Evolutionary conservation across 2,888 invertebrate genomes (phyloP).

Genomic region (Caenorhabditis parvicauda): DNA sequence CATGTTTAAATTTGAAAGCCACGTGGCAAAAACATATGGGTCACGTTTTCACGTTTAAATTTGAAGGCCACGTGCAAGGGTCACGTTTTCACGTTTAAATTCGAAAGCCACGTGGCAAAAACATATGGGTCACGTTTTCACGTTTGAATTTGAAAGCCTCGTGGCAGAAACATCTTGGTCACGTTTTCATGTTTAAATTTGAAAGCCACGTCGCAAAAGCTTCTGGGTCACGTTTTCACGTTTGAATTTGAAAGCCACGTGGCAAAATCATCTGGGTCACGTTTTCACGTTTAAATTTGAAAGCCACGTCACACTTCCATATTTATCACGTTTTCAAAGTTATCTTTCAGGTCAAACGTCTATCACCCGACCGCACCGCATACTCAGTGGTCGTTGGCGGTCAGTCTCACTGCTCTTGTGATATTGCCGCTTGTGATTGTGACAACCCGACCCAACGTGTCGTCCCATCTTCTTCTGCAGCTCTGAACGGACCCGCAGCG

Average conservation of each 20-base stretch:
- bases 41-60: too few relatives aligned
- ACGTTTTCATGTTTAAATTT: too few relatives aligned
- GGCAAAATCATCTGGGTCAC: background rate
- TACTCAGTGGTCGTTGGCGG: conserved; percentile 25
- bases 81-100: too few relatives aligned
- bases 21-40: too few relatives aligned
- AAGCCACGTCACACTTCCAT: too few relatives aligned
- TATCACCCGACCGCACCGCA: conserved; percentile 15
- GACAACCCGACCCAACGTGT: conserved; percentile 62
- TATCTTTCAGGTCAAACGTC: conserved; percentile 12
- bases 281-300: too few relatives aligned
- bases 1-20: background rate
- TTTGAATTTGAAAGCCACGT: background rate
- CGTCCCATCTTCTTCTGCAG: conserved; percentile 17
- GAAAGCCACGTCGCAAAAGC: background rate
- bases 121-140: too few relatives aligned
- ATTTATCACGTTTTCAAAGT: background rate
- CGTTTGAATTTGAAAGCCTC: too few relatives aligned
- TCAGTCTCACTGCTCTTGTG: conserved; percentile 31
- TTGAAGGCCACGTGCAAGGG: too few relatives aligned
- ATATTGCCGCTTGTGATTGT: conserved; percentile 64
- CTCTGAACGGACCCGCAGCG: conserved; percentile 65
- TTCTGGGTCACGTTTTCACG: background rate
- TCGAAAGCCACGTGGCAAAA: too few relatives aligned
- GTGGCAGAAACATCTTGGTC: too few relatives aligned